These are phyloP conservation scores for Branchinecta sandiegonensis DNA, from an alignment of 2,888 invertebrate genomes.

Conservation along the genomic window DNA sequence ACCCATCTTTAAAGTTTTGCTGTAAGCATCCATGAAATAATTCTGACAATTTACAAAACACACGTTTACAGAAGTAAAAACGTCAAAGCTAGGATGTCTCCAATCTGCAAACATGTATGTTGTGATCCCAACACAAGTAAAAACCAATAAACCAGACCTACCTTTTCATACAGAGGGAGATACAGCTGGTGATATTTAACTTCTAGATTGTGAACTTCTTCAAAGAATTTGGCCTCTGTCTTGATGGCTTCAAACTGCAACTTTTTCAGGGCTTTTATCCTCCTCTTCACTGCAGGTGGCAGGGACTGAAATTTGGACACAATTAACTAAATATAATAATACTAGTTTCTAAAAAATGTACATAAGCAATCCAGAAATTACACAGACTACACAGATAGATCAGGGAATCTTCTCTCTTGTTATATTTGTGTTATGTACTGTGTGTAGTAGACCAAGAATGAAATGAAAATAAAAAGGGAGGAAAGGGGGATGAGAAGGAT, in stretches of 20 bases:
- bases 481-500: too few relatives aligned
- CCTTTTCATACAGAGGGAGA: slow-evolving; percentile 62
- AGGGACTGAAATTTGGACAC: slow-evolving; percentile 35
- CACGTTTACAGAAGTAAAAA: too few relatives aligned
- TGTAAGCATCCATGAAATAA: too few relatives aligned
- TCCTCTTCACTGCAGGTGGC: slow-evolving; percentile 58
- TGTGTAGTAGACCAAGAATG: too few relatives aligned
- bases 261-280: slow-evolving; percentile 70
- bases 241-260: slow-evolving; percentile 68
- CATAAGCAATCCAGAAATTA: background rate
- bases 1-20: too few relatives aligned
- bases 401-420: too few relatives aligned
- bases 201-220: slow-evolving; percentile 83
- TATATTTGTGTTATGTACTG: background rate
- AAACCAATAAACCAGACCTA: slow-evolving; percentile 31
- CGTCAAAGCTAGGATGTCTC: too few relatives aligned
- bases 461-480: too few relatives aligned
- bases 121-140: too few relatives aligned
- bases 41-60: too few relatives aligned
- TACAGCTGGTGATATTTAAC: slow-evolving; percentile 72
- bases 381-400: background rate
- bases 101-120: too few relatives aligned
- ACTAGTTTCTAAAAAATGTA: background rate
- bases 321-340: background rate
- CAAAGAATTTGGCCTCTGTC: slow-evolving; percentile 82